phyloP scores from a whole-genome alignment of 2,797 vertebrate species.

The Pipistrellus kuhlii region DNA sequence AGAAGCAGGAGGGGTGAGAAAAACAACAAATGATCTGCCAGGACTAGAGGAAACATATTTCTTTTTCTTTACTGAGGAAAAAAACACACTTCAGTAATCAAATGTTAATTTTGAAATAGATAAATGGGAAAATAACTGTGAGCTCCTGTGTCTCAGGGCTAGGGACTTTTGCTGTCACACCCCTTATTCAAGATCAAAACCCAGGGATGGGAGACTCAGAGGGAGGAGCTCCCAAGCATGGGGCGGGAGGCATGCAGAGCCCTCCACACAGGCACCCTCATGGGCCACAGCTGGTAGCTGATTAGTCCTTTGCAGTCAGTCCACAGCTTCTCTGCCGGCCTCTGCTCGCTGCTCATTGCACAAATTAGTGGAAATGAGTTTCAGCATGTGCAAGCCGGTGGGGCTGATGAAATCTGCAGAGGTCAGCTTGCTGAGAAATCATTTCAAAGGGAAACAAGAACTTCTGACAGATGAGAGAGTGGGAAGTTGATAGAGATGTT shows the following conservation, averaged over 20 bases:
- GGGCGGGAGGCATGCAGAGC: not conserved
- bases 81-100: slow-evolving; percentile 66
- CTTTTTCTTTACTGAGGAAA: slow-evolving; percentile 65
- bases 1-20: slow-evolving; percentile 75
- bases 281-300: slow-evolving; percentile 51
- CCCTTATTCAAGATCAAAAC: slow-evolving; percentile 70
- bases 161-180: not conserved
- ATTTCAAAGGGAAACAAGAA: slow-evolving; percentile 51
- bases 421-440: slow-evolving; percentile 71
- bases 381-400: slow-evolving; percentile 66
- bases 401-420: slow-evolving; percentile 66
- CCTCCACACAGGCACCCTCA: not conserved
- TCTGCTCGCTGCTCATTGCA: slow-evolving; percentile 67
- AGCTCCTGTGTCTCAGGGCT: not conserved
- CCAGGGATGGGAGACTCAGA: slow-evolving; percentile 48
- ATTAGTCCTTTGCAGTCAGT: slow-evolving; percentile 71
- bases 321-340: slow-evolving; percentile 54
- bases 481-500: slow-evolving; percentile 53
- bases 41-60: slow-evolving; percentile 71
- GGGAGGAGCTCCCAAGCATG: not conserved
- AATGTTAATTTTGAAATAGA: slow-evolving; percentile 79
- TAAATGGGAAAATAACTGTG: slow-evolving; percentile 68
- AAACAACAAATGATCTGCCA: slow-evolving; percentile 80
- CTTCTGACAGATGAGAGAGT: slow-evolving; percentile 64
- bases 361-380: slow-evolving; percentile 79